A percentile compares a stretch with the other conserved stretches of the same genome.
Evolutionary conservation across 2,888 invertebrate species (phyloP).

Genomic region (Melieria omissa): DNA sequence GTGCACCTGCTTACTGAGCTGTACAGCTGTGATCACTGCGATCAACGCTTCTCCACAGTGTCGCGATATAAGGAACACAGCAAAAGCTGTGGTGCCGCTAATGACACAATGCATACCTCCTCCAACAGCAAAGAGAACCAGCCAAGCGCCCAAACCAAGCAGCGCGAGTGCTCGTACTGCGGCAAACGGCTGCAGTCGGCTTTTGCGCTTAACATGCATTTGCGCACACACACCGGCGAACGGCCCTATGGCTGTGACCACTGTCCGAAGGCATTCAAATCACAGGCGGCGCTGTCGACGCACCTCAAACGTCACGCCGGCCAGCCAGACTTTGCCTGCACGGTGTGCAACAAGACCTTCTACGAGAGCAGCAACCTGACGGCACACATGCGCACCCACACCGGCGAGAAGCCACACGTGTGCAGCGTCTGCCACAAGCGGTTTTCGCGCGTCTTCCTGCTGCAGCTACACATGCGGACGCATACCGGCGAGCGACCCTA

Average conservation of each 20-base stretch:
- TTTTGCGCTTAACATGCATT: constrained; percentile 54
- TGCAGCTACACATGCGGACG: constrained; percentile 67
- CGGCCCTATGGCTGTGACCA: constrained; percentile 58
- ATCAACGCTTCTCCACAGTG: constrained; percentile 45
- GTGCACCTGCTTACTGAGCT: constrained; percentile 35
- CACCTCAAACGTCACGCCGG: constrained; percentile 61
- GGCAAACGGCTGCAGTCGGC: constrained; percentile 51
- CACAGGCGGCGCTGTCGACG: constrained; percentile 55
- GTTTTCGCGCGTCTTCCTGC: constrained; percentile 60
- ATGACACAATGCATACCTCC: not conserved
- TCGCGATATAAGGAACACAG: constrained; percentile 37
- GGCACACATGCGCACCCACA: constrained; percentile 60
- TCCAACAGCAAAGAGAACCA: not conserved
- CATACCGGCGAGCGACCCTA: constrained; percentile 58
- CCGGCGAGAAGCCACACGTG: constrained; percentile 59
- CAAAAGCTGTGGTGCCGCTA: constrained; percentile 21
- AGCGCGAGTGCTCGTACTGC: constrained; percentile 50
- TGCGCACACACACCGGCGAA: constrained; percentile 60
- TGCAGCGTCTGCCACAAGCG: constrained; percentile 59
- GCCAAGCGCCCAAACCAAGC: not conserved
- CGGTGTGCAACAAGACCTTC: constrained; percentile 56
- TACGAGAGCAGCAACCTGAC: constrained; percentile 59
- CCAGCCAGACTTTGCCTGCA: constrained; percentile 59
- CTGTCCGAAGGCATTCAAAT: constrained; percentile 60
- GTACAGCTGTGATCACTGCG: constrained; percentile 43